A percentile compares a stretch with the other conserved stretches of the same genome.
phyloP scores from a whole-genome alignment of 2,113 vertebrate genomes.

The Pomatostomus ruficeps region DNA sequence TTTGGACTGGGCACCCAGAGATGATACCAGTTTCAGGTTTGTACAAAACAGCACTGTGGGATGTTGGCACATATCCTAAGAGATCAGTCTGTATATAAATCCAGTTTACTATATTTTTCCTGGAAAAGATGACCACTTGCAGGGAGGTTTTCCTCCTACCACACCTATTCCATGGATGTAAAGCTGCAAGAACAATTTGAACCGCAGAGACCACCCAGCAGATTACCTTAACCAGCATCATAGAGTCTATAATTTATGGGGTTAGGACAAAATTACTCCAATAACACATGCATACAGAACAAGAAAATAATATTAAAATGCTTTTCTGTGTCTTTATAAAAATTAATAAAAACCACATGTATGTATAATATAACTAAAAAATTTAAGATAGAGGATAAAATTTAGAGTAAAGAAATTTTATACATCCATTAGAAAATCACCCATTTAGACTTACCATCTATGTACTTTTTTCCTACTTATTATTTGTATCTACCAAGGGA shows the following conservation, averaged over 20 bases:
- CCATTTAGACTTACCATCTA: fast-evolving
- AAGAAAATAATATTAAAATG: not conserved
- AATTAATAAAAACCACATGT: not conserved
- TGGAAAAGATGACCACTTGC: not conserved
- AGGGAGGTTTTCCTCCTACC: not conserved
- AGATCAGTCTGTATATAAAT: not conserved
- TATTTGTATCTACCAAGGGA: not conserved
- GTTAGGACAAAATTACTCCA: not conserved
- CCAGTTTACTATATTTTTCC: not conserved
- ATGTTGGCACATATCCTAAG: not conserved
- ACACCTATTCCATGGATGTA: not conserved
- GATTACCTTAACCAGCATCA: not conserved
- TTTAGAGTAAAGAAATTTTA: not conserved
- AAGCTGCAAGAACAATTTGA: not conserved
- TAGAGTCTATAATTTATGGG: not conserved
- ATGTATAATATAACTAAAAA: not conserved
- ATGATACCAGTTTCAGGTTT: not conserved
- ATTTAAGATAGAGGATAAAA: not conserved
- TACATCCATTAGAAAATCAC: not conserved
- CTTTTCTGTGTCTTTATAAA: not conserved
- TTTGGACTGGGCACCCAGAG: not conserved
- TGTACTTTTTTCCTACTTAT: not conserved
- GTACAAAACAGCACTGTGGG: not conserved
- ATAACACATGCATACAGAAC: fast-evolving
- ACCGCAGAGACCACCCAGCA: not conserved